Conservation (phyloP, 2,113 vertebrate species). For the Rousettus leschenaultii region DNA sequence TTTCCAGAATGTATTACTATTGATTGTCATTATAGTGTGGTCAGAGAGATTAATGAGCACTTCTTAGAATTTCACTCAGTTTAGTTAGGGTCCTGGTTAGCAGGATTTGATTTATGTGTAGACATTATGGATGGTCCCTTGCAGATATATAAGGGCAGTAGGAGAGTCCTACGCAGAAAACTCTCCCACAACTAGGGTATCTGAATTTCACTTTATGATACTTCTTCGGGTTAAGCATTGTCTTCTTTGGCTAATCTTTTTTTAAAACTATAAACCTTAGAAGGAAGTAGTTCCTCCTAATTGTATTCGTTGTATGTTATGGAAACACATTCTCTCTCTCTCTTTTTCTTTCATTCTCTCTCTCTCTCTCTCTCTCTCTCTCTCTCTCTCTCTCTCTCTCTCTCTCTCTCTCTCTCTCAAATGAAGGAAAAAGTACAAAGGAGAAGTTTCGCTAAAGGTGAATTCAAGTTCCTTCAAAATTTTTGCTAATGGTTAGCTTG, state of each 20-base stretch:
- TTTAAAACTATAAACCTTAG: background rate
- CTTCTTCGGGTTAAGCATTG: slow-evolving; percentile 9
- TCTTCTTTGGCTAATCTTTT: slow-evolving; percentile 32
- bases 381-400: too few species aligned
- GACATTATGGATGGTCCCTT: background rate
- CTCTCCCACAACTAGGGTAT: background rate
- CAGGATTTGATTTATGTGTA: slow-evolving; percentile 18
- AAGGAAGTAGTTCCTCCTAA: background rate
- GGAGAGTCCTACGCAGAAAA: background rate
- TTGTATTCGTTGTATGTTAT: background rate
- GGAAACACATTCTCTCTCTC: background rate
- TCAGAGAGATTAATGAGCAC: background rate
- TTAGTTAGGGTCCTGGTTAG: background rate
- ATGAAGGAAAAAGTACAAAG: background rate
- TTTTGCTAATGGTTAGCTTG: background rate
- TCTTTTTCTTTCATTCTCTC: too few species aligned
- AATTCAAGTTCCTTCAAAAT: slow-evolving; percentile 15
- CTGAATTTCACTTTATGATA: background rate
- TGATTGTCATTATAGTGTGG: background rate
- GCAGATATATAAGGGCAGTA: background rate
- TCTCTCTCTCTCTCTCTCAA: background rate
- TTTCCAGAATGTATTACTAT: background rate
- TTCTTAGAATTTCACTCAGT: background rate
- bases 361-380: background rate
- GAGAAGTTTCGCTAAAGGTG: background rate